Evolutionary conservation across 2,113 vertebrate species (phyloP).

Genomic region (Hirundichthys speculiger): DNA sequence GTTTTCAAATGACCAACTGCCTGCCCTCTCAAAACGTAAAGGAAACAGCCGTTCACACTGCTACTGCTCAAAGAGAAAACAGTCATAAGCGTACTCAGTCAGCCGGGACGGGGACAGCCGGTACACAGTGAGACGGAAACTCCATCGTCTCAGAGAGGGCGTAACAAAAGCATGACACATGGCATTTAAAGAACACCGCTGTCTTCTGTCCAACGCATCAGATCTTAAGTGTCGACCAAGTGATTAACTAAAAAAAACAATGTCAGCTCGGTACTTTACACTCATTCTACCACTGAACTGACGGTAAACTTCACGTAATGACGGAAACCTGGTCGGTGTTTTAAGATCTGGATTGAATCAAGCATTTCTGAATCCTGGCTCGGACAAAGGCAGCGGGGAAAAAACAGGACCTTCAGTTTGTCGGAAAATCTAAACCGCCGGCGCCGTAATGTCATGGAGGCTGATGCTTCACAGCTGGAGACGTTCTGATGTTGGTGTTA

Average conservation of each 20-base stretch:
- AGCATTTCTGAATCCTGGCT: background rate
- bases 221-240: background rate
- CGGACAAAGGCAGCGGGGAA: background rate
- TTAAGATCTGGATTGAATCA: background rate
- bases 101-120: background rate
- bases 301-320: background rate
- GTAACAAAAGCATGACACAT: conserved; percentile 3
- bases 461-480: background rate
- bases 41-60: conserved; percentile 29
- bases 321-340: background rate
- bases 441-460: background rate
- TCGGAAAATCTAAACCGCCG: background rate
- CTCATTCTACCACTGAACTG: background rate
- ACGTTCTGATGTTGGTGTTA: background rate
- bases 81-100: conserved; percentile 19
- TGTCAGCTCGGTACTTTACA: background rate
- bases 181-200: background rate
- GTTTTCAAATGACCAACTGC: background rate
- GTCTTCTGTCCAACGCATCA: background rate
- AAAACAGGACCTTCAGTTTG: background rate
- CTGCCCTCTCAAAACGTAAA: background rate
- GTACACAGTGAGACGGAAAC: conserved; percentile 29
- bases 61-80: background rate
- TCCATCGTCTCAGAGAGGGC: conserved; percentile 4
- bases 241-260: background rate